These are phyloP conservation scores for Dicranocentrus wangi DNA, from an alignment of 2,888 invertebrate species.

Conservation along the genomic window DNA sequence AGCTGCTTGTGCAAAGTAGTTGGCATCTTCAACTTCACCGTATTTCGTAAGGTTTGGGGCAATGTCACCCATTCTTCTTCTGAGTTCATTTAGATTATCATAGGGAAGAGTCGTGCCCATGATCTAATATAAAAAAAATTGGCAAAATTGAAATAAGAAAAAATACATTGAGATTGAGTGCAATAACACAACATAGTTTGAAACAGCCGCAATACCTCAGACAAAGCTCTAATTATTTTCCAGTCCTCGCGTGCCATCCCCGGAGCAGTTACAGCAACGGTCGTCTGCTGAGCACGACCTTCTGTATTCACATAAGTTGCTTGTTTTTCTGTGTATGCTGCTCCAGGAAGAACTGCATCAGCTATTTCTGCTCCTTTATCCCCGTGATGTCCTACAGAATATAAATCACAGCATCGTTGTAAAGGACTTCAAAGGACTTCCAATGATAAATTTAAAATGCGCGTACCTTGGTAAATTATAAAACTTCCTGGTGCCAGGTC, in stretches of 20 bases:
- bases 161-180: neutral
- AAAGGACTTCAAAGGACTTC: too few relatives aligned
- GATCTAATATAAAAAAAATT: slow-evolving; percentile 75
- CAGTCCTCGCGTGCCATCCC: slow-evolving; percentile 93
- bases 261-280: slow-evolving; percentile 90
- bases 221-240: slow-evolving; percentile 97
- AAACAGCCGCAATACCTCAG: too few relatives aligned
- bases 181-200: too few relatives aligned
- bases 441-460: too few relatives aligned
- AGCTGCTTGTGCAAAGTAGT: slow-evolving; percentile 87
- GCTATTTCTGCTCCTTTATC: slow-evolving; percentile 94
- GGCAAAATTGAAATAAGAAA: slow-evolving; percentile 16
- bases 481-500: slow-evolving; percentile 87
- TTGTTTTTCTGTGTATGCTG: slow-evolving; percentile 98
- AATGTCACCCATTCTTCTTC: slow-evolving; percentile 86
- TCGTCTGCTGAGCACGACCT: slow-evolving; percentile 94
- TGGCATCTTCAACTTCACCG: slow-evolving; percentile 88
- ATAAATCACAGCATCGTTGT: too few relatives aligned
- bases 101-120: slow-evolving; percentile 85
- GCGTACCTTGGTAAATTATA: slow-evolving; percentile 90
- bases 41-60: slow-evolving; percentile 92
- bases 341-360: slow-evolving; percentile 94
- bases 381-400: slow-evolving; percentile 90
- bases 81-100: slow-evolving; percentile 87
- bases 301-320: slow-evolving; percentile 98